Conservation (phyloP, 2,797 vertebrate species). For the Paedocypris micromegethes region DNA sequence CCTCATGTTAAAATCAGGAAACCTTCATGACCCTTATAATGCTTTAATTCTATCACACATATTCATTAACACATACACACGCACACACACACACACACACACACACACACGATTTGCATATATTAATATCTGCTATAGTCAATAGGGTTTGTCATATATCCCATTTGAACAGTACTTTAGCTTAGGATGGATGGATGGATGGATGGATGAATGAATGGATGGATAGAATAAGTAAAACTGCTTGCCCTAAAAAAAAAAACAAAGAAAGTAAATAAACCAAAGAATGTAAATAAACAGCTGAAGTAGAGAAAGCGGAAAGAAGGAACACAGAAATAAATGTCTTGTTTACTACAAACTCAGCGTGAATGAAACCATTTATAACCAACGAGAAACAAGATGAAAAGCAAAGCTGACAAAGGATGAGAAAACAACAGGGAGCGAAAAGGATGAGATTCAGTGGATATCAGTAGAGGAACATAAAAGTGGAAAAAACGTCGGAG, state of each 20-base stretch:
- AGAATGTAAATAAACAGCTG: not conserved
- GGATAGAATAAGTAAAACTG: no score
- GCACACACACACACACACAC: no score
- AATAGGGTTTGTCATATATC: no score
- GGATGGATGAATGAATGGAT: no score
- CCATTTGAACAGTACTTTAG: no score
- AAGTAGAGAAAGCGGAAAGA: not conserved
- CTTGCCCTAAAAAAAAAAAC: not conserved
- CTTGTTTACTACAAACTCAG: conserved; percentile 42
- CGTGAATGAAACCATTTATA: conserved; percentile 36
- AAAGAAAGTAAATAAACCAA: conserved; percentile 4
- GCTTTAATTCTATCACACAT: no score
- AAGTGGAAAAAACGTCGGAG: conserved; percentile 3
- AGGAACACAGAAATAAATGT: conserved; percentile 31
- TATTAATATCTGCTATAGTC: no score
- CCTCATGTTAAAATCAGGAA: no score
- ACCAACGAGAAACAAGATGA: conserved; percentile 13
- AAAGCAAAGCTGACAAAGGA: conserved; percentile 31
- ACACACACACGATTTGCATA: no score
- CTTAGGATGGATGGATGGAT: no score
- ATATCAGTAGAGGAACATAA: conserved; percentile 6
- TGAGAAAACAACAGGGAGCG: conserved; percentile 30
- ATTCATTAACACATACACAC: no score
- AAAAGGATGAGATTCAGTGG: conserved; percentile 7
- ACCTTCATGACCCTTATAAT: no score